Evolutionary conservation across 2,113 vertebrate species (phyloP), one percentile per base, ranked within the genome.

Genomic region (Apodemus speciosus): DNA sequence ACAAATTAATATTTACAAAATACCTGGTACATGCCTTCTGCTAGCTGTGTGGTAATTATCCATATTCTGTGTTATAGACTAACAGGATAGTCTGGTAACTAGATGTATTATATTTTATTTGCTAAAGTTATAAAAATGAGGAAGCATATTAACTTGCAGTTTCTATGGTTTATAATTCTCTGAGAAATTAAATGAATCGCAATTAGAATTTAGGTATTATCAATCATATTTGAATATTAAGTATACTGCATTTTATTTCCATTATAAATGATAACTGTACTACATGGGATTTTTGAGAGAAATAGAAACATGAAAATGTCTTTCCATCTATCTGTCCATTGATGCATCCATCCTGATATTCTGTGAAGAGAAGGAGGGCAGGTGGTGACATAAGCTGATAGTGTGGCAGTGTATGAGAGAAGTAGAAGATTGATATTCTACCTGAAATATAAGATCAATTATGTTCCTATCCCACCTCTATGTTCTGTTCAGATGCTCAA

Each of bases 21-120:
- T 77, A 15, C 6, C 7, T 86, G 32, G 6, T 43, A 49, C 14
- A 40, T 40, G 30, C 7, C 30, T 77, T 77, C 40, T 43, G 38
- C 51, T 87, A n/a, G 32, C 84, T 89, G 73, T 66, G 11, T 92
- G 25, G 23, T 80, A 80, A 66, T 92, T 83, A n/a, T 77, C 89
- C 68, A 13, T 40, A 81, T 60, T 60, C 40, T 79, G 68, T 25
- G 11, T 13, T 75, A 8, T n/a, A 88, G 18, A 35, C 2, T 80
- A 62, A 25, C 43, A 93, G 25, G 76, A 68, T 68, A 32, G 18
- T 85, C 7, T 43, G 85, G 43, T 68, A 49, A 84, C 9, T 81
- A 68, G 64, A 79, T 80, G 53, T 76, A 66, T 46, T 95, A 27
- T 5, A 84, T 84, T 94, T 90, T 75, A 30, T 60, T 32, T 85